phyloP scores from a whole-genome alignment of 1,140 invertebrate species.

The Venturia canescens region DNA sequence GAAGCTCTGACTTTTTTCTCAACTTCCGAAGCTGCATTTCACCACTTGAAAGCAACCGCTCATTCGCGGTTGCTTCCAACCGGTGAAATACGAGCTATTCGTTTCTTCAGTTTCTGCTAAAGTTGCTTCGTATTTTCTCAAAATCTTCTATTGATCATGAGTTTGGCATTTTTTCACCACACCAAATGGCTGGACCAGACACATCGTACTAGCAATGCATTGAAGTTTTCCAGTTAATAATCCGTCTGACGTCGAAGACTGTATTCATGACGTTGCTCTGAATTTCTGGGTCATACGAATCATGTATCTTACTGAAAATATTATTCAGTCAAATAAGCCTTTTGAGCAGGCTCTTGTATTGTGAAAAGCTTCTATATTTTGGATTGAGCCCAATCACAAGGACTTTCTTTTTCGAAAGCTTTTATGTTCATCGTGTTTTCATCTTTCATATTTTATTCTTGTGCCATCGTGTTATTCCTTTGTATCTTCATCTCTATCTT shows the following conservation, averaged over 20 bases:
- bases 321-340: not conserved
- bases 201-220: not conserved
- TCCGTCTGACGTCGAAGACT: not conserved
- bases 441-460: not conserved
- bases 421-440: not conserved
- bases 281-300: constrained; percentile 4
- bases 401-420: not conserved
- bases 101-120: too few relatives aligned
- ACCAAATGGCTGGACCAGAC: not conserved
- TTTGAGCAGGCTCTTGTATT: not conserved
- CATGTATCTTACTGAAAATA: not conserved
- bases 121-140: too few relatives aligned
- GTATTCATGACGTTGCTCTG: not conserved
- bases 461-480: not conserved
- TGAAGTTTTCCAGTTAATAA: constrained; percentile 3
- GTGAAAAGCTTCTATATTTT: constrained; percentile 45
- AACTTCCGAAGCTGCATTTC: not conserved
- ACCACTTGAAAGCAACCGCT: too few relatives aligned
- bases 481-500: constrained; percentile 26
- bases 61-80: not conserved
- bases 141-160: not conserved
- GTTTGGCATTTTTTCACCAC: too few relatives aligned
- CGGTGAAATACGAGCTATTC: not conserved
- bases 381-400: constrained; percentile 50
- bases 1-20: not conserved